Conservation (phyloP, 2,888 invertebrate genomes). For the Drosophila limbata region DNA sequence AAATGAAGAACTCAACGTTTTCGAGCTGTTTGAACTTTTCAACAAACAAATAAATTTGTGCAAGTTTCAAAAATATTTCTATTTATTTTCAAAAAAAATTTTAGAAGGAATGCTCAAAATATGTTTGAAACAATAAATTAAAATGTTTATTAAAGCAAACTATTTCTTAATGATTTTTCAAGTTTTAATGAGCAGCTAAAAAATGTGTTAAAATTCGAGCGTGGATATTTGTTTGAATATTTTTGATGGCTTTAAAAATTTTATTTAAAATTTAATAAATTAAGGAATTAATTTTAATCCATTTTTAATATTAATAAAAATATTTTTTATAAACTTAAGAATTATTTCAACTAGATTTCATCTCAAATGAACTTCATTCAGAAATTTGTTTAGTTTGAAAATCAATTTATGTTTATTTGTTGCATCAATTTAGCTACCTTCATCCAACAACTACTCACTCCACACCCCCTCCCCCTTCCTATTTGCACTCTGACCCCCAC, state of each 20-base stretch:
- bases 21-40: slow-evolving; percentile 25
- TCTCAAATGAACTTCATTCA: slow-evolving; percentile 19
- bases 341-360: background rate
- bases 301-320: background rate
- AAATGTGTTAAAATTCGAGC: background rate
- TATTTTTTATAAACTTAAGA: background rate
- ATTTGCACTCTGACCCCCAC: background rate
- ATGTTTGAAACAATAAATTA: slow-evolving; percentile 18
- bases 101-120: background rate
- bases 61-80: slow-evolving; percentile 3
- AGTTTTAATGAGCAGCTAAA: slow-evolving; percentile 6
- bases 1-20: slow-evolving; percentile 26
- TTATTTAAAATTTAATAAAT: too few species aligned
- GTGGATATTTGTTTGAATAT: background rate
- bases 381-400: slow-evolving; percentile 25
- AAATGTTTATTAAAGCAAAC: slow-evolving; percentile 6
- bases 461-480: background rate
- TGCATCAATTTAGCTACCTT: slow-evolving; percentile 25
- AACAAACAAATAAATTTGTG: slow-evolving; percentile 26
- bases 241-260: background rate
- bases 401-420: slow-evolving; percentile 38
- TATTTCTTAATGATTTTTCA: background rate
- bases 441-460: background rate
- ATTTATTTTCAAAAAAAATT: slow-evolving; percentile 17
- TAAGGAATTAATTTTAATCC: too few species aligned